A percentile compares a stretch with the other conserved stretches of the same genome.
Evolutionary conservation across 2,888 invertebrate species (phyloP).

Genomic region (Apomyelois bistriatella): DNA sequence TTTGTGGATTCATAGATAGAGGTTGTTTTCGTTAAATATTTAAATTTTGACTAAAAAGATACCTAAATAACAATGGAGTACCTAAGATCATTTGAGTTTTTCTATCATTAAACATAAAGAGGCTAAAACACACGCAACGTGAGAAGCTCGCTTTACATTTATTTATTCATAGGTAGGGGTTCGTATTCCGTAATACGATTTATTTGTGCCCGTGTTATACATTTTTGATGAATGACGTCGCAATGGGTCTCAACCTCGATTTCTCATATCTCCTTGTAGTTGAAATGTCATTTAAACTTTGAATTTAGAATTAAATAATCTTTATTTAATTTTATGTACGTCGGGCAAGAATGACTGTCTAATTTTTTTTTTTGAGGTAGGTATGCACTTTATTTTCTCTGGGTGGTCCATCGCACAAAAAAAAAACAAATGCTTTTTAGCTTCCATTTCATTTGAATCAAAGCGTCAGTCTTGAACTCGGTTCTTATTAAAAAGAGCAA

Average conservation of each 20-base stretch:
- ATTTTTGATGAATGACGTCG: slow-evolving; percentile 48
- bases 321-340: too few relatives aligned
- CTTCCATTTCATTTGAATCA: neutral
- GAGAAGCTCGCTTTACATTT: slow-evolving; percentile 28
- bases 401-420: too few relatives aligned
- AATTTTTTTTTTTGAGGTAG: too few relatives aligned
- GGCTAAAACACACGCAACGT: neutral
- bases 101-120: too few relatives aligned
- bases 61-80: too few relatives aligned
- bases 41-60: too few relatives aligned
- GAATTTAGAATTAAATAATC: neutral
- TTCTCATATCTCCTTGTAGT: slow-evolving; percentile 15
- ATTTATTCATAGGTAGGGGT: slow-evolving; percentile 43
- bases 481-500: neutral
- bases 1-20: too few relatives aligned
- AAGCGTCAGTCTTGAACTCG: neutral
- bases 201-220: slow-evolving; percentile 52
- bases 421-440: too few relatives aligned
- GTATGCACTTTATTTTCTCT: too few relatives aligned
- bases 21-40: too few relatives aligned
- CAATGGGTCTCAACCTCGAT: slow-evolving; percentile 18
- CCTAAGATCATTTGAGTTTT: too few relatives aligned
- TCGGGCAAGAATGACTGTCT: too few relatives aligned
- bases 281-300: slow-evolving; percentile 2
- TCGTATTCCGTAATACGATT: slow-evolving; percentile 50